Conservation (phyloP, 1,140 invertebrate species). For the Megalopta genalis region DNA sequence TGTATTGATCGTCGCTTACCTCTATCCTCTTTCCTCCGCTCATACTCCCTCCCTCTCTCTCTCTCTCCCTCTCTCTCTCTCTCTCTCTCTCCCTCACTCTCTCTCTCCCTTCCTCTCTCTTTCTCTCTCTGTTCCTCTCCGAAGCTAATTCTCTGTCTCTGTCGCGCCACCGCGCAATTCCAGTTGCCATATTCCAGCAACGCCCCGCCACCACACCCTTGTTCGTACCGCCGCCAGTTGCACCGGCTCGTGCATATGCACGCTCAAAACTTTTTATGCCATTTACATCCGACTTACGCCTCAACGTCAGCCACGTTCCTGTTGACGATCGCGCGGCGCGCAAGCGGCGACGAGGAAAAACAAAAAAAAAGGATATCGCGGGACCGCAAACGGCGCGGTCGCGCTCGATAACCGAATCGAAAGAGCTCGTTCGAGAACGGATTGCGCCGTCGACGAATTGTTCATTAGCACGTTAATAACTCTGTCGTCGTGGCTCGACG, state of each 20-base stretch:
- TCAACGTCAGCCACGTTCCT: constrained; percentile 44
- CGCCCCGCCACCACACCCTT: constrained; percentile 56
- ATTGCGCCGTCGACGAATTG: constrained; percentile 1
- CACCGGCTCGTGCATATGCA: constrained; percentile 49
- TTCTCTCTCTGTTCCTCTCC: not conserved
- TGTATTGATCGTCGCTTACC: constrained; percentile 64
- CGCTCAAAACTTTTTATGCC: constrained; percentile 60
- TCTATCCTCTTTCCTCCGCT: constrained; percentile 25
- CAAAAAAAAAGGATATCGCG: not conserved
- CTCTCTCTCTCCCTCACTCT: not conserved
- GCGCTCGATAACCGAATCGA: constrained; percentile 29
- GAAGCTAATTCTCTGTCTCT: not conserved
- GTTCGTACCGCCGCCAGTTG: constrained; percentile 45
- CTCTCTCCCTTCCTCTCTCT: not conserved
- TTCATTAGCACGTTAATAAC: constrained; percentile 13
- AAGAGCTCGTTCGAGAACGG: not conserved
- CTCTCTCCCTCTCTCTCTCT: constrained; percentile 4
- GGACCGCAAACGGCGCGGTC: not conserved
- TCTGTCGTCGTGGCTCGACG: not conserved
- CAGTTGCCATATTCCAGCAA: constrained; percentile 67
- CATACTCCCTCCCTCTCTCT: constrained; percentile 32
- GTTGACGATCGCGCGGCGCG: constrained; percentile 3
- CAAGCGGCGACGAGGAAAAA: not conserved
- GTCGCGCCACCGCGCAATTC: constrained; percentile 54
- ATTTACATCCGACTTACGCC: constrained; percentile 61